Conservation (phyloP, 2,797 vertebrate genomes). For the Anabas testudineus region DNA sequence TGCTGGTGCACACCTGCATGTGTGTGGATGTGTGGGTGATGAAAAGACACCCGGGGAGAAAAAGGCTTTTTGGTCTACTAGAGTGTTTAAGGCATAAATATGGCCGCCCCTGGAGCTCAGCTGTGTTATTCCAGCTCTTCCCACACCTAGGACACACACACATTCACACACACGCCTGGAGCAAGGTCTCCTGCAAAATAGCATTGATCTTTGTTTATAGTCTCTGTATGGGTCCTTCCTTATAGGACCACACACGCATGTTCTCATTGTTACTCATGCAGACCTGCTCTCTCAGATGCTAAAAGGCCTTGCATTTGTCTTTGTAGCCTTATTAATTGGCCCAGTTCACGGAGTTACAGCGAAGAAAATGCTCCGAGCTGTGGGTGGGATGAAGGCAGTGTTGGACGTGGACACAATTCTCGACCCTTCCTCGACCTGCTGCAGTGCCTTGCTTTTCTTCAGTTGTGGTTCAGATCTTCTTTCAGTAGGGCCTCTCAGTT, state of each 20-base stretch:
- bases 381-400: slow-evolving; percentile 59
- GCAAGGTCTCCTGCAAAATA: slow-evolving; percentile 77
- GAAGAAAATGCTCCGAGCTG: slow-evolving; percentile 46
- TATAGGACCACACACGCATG: slow-evolving; percentile 79
- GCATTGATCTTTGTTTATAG: slow-evolving; percentile 81
- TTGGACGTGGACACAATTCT: slow-evolving; percentile 43
- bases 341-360: slow-evolving; percentile 45
- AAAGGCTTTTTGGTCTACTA: slow-evolving; percentile 55
- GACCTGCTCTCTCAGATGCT: slow-evolving; percentile 42
- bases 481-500: slow-evolving; percentile 68
- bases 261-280: slow-evolving; percentile 59
- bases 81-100: slow-evolving; percentile 71
- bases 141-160: slow-evolving; percentile 69
- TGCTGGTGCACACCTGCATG: slow-evolving; percentile 4
- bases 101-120: slow-evolving; percentile 74
- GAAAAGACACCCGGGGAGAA: slow-evolving; percentile 61
- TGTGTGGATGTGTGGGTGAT: slow-evolving; percentile 40
- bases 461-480: slow-evolving; percentile 65
- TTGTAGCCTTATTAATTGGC: slow-evolving; percentile 64
- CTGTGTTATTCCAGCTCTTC: slow-evolving; percentile 77
- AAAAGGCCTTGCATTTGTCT: slow-evolving; percentile 64
- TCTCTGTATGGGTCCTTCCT: slow-evolving; percentile 80
- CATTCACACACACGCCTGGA: slow-evolving; percentile 68
- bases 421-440: slow-evolving; percentile 54
- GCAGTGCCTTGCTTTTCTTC: slow-evolving; percentile 60